phyloP scores from a whole-genome alignment of 2,888 invertebrate genomes.

The Linyphia triangularis region DNA sequence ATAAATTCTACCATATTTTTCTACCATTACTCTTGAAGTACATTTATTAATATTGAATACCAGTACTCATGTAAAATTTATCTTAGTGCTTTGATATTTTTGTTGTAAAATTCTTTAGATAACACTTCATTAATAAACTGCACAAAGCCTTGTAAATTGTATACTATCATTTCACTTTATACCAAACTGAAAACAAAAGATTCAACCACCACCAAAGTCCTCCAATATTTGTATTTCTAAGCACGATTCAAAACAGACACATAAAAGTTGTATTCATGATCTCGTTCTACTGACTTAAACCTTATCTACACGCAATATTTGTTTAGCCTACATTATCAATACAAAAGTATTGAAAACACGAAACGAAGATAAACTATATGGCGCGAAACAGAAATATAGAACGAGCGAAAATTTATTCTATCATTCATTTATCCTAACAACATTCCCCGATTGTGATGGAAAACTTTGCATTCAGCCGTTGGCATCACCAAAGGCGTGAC shows the following conservation, averaged over 20 bases:
- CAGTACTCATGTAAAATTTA: too few species aligned
- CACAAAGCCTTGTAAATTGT: too few species aligned
- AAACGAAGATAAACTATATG: neutral
- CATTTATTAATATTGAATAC: too few species aligned
- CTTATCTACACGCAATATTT: neutral
- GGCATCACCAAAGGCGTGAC: conserved; percentile 13
- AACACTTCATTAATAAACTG: too few species aligned
- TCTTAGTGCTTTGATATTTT: too few species aligned
- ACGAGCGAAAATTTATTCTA: conserved; percentile 9
- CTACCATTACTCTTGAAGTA: too few species aligned
- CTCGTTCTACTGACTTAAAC: neutral
- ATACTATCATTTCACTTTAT: too few species aligned
- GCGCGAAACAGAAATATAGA: neutral
- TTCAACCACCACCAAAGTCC: neutral
- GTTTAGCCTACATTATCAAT: neutral
- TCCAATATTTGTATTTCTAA: neutral
- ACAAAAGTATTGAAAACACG: conserved; percentile 23
- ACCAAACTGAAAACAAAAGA: too few species aligned
- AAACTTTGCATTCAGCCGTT: conserved; percentile 12
- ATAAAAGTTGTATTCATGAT: neutral
- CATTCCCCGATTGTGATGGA: conserved; percentile 34
- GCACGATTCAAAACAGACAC: neutral
- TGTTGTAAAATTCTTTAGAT: too few species aligned
- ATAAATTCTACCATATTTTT: too few species aligned
- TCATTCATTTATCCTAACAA: conserved; percentile 29